Base-by-base conservation (phyloP, 2,797 vertebrate species). In the Megalops cyprinoides region DNA sequence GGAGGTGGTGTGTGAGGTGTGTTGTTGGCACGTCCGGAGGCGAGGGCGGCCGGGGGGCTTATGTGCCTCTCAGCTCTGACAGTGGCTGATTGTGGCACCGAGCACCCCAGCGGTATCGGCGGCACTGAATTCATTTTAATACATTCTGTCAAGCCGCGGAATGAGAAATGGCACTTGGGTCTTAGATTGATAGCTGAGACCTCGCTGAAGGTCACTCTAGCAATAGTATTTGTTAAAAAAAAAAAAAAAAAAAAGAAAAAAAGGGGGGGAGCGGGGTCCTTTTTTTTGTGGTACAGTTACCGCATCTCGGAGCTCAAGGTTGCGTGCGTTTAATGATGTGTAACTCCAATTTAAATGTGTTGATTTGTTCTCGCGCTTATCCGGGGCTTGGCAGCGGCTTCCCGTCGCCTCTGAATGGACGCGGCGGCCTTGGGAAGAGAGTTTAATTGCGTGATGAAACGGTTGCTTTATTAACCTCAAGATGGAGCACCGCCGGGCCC, bases 51-150 rank as follows among this genome's bases (percentile, higher is more conserved):
- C n/a, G 28, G 62, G 65, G 65, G 39, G 37, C 34, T 69, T n/a
- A 69, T 25, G 14, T 1, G 34, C 65, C n/a, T 69, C 65, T 8
- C 34, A 42, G 73, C 71, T 75, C 31, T 79, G 81, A 82, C 81
- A 79, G 25, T 3, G 55, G 51, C 71, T 48, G 67, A 49, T 74
- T 58, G 69, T 79, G 85, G 81, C 60, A 76, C 80, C 37, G 79
- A 60, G 58, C 18, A 73, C 77, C 80, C 81, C 83, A 56, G 83
- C 3, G 77, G 75, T 85, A 80, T 84, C 83, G 69, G 84, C 60
- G 15, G 62, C 60, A 39, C 85, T 71, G 80, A 84, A 90, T 86
- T 87, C 86, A 90, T 90, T 88, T 87, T 88, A 90, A 90, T 88
- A 83, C 76, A 51, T 87, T 84, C 83, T 88, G 89, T 90, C 85